A percentile compares a stretch with the other conserved stretches of the same genome.
These are phyloP conservation scores for Ptychobarbus kaznakovi DNA, from an alignment of 2,797 vertebrate species.

Conservation along the genomic window DNA sequence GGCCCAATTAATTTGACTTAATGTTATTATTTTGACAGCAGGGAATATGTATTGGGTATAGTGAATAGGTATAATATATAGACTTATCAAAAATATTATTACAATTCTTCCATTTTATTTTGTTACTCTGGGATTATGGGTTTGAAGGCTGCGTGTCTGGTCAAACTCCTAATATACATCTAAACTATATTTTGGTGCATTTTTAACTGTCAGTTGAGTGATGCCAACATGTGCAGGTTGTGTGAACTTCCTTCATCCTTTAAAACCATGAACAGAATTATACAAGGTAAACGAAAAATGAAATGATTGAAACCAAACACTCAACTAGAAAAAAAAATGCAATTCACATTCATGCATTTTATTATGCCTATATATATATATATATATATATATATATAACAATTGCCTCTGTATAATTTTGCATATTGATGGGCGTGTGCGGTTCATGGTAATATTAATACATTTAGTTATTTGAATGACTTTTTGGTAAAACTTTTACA, in stretches of 20 bases:
- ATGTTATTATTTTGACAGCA: not conserved
- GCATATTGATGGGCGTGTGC: not conserved
- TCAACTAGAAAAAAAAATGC: not conserved
- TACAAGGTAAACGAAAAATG: not conserved
- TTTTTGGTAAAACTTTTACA: not conserved
- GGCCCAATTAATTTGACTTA: not conserved
- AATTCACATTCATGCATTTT: not conserved
- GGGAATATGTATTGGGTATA: not conserved
- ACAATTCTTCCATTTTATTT: not conserved
- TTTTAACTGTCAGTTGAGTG: not conserved
- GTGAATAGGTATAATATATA: not conserved
- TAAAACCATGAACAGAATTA: not conserved
- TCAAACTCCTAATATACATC: not conserved
- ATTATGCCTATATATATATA: not conserved
- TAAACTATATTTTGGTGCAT: not conserved
- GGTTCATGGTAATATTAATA: not conserved
- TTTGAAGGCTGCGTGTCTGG: not conserved
- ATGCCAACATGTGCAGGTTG: not conserved
- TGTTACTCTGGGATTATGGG: not conserved
- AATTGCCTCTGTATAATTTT: not conserved
- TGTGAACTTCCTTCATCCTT: not conserved
- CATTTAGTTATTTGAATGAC: not conserved
- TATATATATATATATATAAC: too few species aligned
- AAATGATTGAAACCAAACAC: not conserved
- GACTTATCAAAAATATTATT: not conserved